Percentiles rank a stretch among this genome's conserved stretches.
phyloP scores from a whole-genome alignment of 2,888 invertebrate species.

The Parnassius glacialis region DNA sequence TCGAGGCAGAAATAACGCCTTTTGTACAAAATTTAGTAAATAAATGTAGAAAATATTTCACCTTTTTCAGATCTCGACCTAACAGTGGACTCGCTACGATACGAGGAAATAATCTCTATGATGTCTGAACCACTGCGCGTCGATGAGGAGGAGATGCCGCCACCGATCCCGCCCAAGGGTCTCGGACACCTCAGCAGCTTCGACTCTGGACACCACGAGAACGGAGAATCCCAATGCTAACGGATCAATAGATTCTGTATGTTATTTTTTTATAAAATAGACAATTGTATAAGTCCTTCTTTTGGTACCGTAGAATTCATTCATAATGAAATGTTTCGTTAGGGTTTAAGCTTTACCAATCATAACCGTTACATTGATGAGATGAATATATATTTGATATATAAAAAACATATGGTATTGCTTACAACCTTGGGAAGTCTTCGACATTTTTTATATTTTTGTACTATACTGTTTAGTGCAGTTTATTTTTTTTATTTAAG shows the following conservation, averaged over 20 bases:
- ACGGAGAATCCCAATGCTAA: slow-evolving; percentile 70
- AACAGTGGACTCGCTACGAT: slow-evolving; percentile 67
- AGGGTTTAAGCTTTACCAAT: background rate
- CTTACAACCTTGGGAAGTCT: background rate
- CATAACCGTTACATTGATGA: background rate
- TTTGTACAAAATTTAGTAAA: no score
- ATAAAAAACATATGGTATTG: slow-evolving; percentile 7
- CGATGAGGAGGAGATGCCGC: slow-evolving; percentile 67
- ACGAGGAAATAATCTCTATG: slow-evolving; percentile 74
- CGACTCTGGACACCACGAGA: slow-evolving; percentile 72
- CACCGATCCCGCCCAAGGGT: slow-evolving; percentile 74
- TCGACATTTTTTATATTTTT: background rate
- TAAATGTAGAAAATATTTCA: background rate
- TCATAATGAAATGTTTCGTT: background rate
- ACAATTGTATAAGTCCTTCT: background rate
- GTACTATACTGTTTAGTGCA: background rate
- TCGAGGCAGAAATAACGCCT: background rate
- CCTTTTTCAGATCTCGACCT: slow-evolving; percentile 59
- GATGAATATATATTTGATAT: slow-evolving; percentile 22
- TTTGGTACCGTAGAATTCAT: background rate
- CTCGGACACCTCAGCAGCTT: slow-evolving; percentile 72
- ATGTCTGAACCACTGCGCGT: slow-evolving; percentile 69
- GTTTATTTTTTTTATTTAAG: background rate
- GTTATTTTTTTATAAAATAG: background rate
- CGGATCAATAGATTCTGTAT: background rate